These are phyloP conservation scores for Arctopsyche grandis DNA, from an alignment of 1,140 invertebrate genomes.

Conservation along the genomic window DNA sequence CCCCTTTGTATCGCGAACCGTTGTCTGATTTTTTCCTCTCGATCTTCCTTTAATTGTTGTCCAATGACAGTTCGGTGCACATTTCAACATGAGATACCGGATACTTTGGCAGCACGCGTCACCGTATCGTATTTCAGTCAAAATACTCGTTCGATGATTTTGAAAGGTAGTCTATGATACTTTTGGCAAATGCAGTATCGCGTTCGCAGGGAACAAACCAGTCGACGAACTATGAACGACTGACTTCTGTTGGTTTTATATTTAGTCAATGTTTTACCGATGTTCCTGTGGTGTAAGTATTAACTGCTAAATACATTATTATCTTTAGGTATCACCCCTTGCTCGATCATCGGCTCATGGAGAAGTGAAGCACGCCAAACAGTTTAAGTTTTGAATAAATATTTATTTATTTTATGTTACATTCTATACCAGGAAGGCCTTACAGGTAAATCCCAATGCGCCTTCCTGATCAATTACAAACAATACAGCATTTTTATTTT, in stretches of 20 bases:
- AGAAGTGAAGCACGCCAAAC: background rate
- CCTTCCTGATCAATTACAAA: no score
- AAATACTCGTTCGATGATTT: constrained; percentile 48
- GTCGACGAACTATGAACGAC: constrained; percentile 49
- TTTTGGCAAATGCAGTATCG: constrained; percentile 62
- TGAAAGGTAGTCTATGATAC: no score
- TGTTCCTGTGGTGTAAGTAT: constrained; percentile 35
- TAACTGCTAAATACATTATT: constrained; percentile 50
- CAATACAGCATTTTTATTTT: no score
- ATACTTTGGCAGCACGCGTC: constrained; percentile 44
- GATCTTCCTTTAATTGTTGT: constrained; percentile 1
- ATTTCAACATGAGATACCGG: constrained; percentile 15
- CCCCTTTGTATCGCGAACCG: constrained; percentile 31
- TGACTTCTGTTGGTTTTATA: constrained; percentile 44
- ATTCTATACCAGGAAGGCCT: no score
- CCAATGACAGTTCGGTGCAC: constrained; percentile 5
- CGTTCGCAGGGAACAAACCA: constrained; percentile 57
- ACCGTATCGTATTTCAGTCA: constrained; percentile 56
- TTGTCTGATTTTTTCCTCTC: constrained; percentile 38
- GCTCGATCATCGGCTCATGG: constrained; percentile 7
- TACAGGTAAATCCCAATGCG: no score
- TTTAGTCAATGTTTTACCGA: constrained; percentile 12
- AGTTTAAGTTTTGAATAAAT: background rate
- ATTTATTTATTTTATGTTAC: background rate
- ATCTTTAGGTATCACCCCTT: constrained; percentile 52